Conservation (phyloP, 2,113 vertebrate species). For the Saimiri boliviensis region DNA sequence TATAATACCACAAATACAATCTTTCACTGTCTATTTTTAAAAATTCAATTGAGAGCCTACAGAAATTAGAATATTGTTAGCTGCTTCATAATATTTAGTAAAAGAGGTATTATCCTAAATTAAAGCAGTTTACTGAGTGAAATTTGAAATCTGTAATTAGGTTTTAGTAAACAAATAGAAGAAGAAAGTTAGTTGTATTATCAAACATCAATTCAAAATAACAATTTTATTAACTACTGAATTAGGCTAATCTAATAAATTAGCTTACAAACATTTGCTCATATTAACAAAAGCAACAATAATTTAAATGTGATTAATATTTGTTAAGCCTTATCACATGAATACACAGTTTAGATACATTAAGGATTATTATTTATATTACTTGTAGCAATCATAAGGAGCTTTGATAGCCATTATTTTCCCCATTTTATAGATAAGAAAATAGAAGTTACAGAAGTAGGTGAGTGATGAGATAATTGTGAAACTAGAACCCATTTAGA, state of each 20-base stretch:
- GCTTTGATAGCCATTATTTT: background rate
- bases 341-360: background rate
- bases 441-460: background rate
- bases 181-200: background rate
- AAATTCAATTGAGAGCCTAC: background rate
- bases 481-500: background rate
- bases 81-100: slow-evolving; percentile 8
- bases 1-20: background rate
- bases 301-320: background rate
- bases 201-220: slow-evolving; percentile 43
- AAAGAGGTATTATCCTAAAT: slow-evolving; percentile 20
- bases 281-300: background rate
- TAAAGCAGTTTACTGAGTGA: background rate
- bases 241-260: background rate
- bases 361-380: background rate
- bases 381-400: background rate
- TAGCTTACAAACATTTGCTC: background rate
- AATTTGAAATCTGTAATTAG: slow-evolving; percentile 25
- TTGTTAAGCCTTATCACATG: background rate
- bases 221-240: background rate
- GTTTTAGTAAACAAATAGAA: slow-evolving; percentile 33
- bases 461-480: background rate
- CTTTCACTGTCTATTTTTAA: background rate
- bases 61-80: slow-evolving; percentile 1
- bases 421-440: slow-evolving; percentile 7